Percentiles rank a stretch among this genome's conserved stretches.
These are phyloP conservation scores for Araneus ventricosus DNA, from an alignment of 1,140 invertebrate genomes.

Conservation along the genomic window DNA sequence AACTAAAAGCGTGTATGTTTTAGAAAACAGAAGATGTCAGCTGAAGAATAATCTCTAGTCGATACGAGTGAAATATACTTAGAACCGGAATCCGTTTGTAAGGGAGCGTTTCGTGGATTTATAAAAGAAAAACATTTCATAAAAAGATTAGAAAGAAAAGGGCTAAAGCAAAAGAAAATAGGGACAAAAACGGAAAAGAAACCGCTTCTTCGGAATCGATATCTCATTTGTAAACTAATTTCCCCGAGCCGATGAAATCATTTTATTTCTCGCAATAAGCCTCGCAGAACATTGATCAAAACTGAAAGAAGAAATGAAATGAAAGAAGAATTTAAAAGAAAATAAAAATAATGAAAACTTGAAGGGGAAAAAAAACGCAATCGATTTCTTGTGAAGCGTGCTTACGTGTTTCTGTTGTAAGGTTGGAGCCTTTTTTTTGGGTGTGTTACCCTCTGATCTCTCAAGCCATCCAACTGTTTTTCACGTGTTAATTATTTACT, in stretches of 20 bases:
- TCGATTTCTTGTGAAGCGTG: conserved; percentile 63
- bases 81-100: neutral
- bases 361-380: conserved; percentile 40
- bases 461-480: conserved; percentile 51
- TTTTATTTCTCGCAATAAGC: conserved; percentile 74
- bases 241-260: conserved; percentile 71
- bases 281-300: conserved; percentile 73
- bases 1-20: no score
- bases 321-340: conserved; percentile 72
- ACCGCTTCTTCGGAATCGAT: conserved; percentile 69
- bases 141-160: conserved; percentile 3
- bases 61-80: neutral
- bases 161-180: neutral
- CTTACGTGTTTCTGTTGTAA: conserved; percentile 57
- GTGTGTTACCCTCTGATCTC: conserved; percentile 48
- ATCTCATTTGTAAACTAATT: conserved; percentile 75
- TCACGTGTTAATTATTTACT: conserved; percentile 68
- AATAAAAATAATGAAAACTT: conserved; percentile 63
- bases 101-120: neutral
- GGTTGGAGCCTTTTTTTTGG: conserved; percentile 6
- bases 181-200: conserved; percentile 56
- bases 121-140: conserved; percentile 40
- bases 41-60: neutral
- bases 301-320: conserved; percentile 73
- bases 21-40: neutral